These are phyloP conservation scores for Ochropleura plecta DNA, from an alignment of 2,888 invertebrate species.

Conservation along the genomic window DNA sequence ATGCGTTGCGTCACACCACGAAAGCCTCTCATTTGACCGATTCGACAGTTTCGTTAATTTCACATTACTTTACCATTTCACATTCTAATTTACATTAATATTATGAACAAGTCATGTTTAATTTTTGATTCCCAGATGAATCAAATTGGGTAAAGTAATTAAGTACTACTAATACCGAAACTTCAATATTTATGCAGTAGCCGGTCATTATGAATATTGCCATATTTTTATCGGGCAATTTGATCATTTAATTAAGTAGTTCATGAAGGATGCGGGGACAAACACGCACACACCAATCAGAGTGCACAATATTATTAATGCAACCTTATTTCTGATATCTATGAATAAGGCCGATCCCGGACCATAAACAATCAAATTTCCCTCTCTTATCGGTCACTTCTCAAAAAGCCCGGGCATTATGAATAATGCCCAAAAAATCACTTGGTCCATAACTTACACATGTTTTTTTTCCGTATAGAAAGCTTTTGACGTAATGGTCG, in stretches of 20 bases:
- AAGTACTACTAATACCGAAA: not conserved
- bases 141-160: not conserved
- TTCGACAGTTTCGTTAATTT: constrained; percentile 57
- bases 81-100: constrained; percentile 39
- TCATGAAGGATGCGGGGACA: not conserved
- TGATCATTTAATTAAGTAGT: not conserved
- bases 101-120: not conserved
- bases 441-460: constrained; percentile 3
- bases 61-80: constrained; percentile 55
- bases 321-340: not conserved
- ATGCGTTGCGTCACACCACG: constrained; percentile 43
- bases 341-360: not conserved
- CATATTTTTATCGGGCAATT: not conserved
- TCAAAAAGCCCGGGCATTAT: not conserved
- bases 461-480: constrained; percentile 55
- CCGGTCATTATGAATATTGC: not conserved
- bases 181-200: not conserved
- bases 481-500: constrained; percentile 47
- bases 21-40: constrained; percentile 61
- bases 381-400: not conserved
- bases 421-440: not conserved
- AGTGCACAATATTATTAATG: not conserved
- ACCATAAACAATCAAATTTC: not conserved
- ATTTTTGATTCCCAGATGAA: no score
- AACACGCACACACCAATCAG: not conserved